Evolutionary conservation across 2,888 invertebrate genomes (phyloP).

Genomic region (Drosophila lutescens): DNA sequence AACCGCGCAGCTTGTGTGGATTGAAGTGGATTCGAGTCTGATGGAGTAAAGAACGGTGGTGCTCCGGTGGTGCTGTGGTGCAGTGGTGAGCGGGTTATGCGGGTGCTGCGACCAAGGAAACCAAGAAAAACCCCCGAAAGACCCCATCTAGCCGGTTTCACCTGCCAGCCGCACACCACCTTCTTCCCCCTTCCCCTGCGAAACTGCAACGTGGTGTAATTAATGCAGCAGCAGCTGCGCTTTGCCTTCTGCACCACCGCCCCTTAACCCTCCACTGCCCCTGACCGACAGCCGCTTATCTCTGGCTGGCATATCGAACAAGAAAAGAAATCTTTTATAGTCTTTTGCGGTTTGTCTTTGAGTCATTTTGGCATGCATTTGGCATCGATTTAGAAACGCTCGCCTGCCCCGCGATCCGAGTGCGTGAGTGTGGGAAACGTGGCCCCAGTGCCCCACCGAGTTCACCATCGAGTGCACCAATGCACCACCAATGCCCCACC

Average conservation of each 20-base stretch:
- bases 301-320: conserved; percentile 66
- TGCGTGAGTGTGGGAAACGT: conserved; percentile 75
- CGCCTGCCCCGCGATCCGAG: conserved; percentile 29
- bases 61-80: conserved; percentile 10
- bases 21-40: conserved; percentile 22
- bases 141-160: conserved; percentile 43
- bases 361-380: conserved; percentile 71
- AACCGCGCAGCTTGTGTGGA: conserved; percentile 57
- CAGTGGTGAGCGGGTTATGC: conserved; percentile 54
- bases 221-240: conserved; percentile 79
- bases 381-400: conserved; percentile 67
- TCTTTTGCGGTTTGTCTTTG: conserved; percentile 77
- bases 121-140: conserved; percentile 14
- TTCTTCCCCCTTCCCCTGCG: not conserved
- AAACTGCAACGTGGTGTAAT: conserved; percentile 61
- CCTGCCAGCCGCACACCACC: conserved; percentile 20
- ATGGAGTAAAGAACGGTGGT: conserved; percentile 5
- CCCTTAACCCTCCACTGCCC: conserved; percentile 11
- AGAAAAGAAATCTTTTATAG: conserved; percentile 65
- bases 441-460: conserved; percentile 23
- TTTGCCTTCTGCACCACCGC: conserved; percentile 51
- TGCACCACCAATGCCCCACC: conserved; percentile 17
- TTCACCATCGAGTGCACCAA: conserved; percentile 5
- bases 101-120: conserved; percentile 45
- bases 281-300: conserved; percentile 50